Base-by-base conservation (phyloP, 2,113 vertebrate genomes). In the Rafetus swinhoei region DNA sequence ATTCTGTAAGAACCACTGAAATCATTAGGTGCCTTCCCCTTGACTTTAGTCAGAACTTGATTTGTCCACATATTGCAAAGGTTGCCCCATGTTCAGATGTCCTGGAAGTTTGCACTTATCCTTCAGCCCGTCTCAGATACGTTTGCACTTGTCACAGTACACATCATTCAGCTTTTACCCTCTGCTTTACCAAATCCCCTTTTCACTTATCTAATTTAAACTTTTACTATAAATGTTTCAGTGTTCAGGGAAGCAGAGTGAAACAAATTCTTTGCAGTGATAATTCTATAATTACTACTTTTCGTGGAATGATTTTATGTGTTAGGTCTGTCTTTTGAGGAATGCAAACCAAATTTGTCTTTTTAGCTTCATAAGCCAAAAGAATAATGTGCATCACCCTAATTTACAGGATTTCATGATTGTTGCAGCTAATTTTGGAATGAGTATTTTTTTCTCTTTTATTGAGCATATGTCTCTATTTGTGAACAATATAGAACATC, bases 51-150 rank as follows among this genome's bases (percentile, higher is more conserved):
- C 21, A n/a, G 7, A 19, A 5, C 0, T 85, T 5, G 9, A 76
- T 1, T 29, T 45, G 4, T 81, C 77, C 21, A 9, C 9, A 89
- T 16, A 2, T 90, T 35, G 84, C 3, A 88, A 84, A 65, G 32
- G 7, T 1, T 86, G 89, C 85, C 81, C 13, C 22, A 0, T 56
- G 74, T 52, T 85, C 4, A 52, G 3, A 6, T 77, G 2, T 19
- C 29, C 39, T 79, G 24, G 0, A 62, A 55, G 55, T 52, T 86
- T 88, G 69, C 84, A 39, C 72, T 8, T 81, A 80, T 2, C 5
- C 3, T 50, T 82, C 52, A 84, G 2, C 53, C 0, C 1, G 54
- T 15, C 0, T 11, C 1, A 54, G 4, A 1, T 59, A 4, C 5
- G 5, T 79, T 65, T 90, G 50, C 85, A 13, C 65, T 52, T 25